Conservation (phyloP, 2,113 vertebrate genomes). For the Microcebus lehilahytsara region DNA sequence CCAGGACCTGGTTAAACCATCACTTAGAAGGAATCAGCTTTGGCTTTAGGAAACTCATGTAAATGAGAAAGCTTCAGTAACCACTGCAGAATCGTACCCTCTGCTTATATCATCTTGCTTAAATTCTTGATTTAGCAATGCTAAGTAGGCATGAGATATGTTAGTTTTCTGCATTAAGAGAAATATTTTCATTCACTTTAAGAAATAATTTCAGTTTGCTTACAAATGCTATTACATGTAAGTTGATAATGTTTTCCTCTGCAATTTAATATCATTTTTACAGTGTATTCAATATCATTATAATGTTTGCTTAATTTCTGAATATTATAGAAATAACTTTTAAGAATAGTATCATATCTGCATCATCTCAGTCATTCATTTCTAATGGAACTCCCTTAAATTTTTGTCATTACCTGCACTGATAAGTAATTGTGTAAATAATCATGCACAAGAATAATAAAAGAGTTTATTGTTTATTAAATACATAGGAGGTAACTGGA, state of each 20-base stretch:
- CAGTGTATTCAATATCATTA: background rate
- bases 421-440: background rate
- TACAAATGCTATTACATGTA: background rate
- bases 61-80: conserved; percentile 12
- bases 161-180: background rate
- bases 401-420: background rate
- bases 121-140: conserved; percentile 19
- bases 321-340: conserved; percentile 10
- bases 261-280: conserved; percentile 2
- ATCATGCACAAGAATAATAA: background rate
- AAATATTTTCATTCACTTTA: background rate
- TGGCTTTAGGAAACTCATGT: background rate
- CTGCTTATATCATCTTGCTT: background rate
- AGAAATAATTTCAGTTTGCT: conserved; percentile 21
- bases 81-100: conserved; percentile 14
- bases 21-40: conserved; percentile 16
- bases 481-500: background rate
- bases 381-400: background rate
- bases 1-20: conserved; percentile 24
- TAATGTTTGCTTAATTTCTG: background rate
- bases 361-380: background rate
- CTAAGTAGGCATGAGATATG: background rate
- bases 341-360: background rate
- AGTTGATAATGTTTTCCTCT: background rate
- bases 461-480: background rate